Evolutionary conservation across 2,113 vertebrate species (phyloP).

Genomic region (Gymnarchus niloticus): DNA sequence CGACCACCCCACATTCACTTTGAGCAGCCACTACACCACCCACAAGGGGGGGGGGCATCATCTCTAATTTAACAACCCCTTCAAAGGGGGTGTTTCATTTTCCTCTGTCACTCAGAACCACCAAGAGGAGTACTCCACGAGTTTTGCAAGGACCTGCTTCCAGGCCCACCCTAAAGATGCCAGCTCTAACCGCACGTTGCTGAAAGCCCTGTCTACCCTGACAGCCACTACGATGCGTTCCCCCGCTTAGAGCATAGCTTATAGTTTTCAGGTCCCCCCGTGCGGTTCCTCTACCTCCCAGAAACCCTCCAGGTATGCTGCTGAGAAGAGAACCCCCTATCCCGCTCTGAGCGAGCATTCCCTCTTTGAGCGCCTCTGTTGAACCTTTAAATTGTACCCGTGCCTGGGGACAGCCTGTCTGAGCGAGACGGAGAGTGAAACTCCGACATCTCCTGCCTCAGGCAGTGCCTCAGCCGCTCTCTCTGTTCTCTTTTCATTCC

Average conservation of each 20-base stretch:
- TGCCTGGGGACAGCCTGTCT: neutral
- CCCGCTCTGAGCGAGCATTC: neutral
- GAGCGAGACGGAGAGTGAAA: neutral
- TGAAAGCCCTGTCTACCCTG: neutral
- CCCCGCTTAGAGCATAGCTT: neutral
- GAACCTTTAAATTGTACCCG: neutral
- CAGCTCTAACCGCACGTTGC: neutral
- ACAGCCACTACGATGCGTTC: neutral
- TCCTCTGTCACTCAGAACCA: neutral
- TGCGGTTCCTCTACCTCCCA: neutral
- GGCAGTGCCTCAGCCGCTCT: too few species aligned
- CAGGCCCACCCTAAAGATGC: neutral
- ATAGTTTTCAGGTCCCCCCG: neutral
- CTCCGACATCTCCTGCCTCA: neutral
- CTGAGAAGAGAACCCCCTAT: neutral
- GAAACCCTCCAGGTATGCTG: neutral
- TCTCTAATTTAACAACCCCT: neutral
- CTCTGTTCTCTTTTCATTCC: constrained; percentile 9
- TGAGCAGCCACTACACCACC: neutral
- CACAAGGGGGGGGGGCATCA: neutral
- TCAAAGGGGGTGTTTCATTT: neutral
- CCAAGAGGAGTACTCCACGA: neutral
- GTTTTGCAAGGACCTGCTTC: neutral
- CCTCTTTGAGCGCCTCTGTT: neutral
- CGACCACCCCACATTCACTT: too few species aligned